These are phyloP conservation scores for Eleutherodactylus coqui DNA, from an alignment of 2,797 vertebrate species.

Conservation along the genomic window DNA sequence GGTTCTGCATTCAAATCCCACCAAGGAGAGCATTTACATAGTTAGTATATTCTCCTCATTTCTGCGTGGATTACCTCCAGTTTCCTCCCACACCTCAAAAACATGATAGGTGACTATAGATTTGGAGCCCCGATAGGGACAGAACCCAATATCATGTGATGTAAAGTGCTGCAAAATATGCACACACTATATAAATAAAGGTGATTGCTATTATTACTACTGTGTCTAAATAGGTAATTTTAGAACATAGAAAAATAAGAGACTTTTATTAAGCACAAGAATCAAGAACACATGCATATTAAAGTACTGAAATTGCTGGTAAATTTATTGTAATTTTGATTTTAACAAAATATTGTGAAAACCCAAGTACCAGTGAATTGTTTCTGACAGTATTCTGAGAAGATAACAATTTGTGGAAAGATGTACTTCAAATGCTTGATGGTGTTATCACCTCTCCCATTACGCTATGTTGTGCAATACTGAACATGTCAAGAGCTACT, in stretches of 20 bases:
- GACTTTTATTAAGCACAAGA: neutral
- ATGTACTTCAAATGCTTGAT: constrained; percentile 29
- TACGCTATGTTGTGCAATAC: constrained; percentile 38
- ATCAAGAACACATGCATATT: neutral
- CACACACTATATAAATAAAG: too few relatives aligned
- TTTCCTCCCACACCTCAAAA: too few relatives aligned
- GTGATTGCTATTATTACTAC: too few relatives aligned
- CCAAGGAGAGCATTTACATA: too few relatives aligned
- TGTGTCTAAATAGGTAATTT: neutral
- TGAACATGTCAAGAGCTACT: constrained; percentile 44
- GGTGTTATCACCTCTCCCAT: constrained; percentile 39
- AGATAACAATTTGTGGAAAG: constrained; percentile 18
- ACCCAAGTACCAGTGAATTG: neutral
- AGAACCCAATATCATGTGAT: too few relatives aligned
- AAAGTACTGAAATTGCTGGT: neutral
- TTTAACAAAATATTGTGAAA: neutral
- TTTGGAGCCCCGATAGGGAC: too few relatives aligned
- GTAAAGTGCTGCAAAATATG: too few relatives aligned
- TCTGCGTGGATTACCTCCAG: too few relatives aligned
- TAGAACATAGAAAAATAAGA: neutral
- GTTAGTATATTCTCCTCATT: too few relatives aligned
- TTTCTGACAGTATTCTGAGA: neutral
- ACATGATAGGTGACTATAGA: too few relatives aligned
- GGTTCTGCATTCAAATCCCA: too few relatives aligned
- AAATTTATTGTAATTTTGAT: neutral